Evolutionary conservation across 2,797 vertebrate genomes (phyloP), one percentile per base, ranked within the genome.

Genomic region (Apogon hyalosoma): DNA sequence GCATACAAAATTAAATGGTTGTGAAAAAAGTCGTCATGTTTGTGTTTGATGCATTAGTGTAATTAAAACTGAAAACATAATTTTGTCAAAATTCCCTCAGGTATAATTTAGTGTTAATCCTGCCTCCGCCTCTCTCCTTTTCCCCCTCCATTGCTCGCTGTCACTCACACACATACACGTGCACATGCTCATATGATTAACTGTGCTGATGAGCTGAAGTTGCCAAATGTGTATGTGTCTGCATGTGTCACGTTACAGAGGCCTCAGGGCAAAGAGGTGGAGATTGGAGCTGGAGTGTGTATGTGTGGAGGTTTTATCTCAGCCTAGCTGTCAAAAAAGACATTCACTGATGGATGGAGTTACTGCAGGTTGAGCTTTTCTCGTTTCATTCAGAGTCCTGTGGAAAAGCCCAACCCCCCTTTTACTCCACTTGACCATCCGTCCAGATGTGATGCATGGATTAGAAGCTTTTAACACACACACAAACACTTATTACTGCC

Each of bases 11-110:
- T 91, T 89, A 91, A 90, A 90, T 88, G 84, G 76, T 83, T 89
- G 73, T 81, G 33, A 78, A 79, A 68, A 54, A 62, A 58, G 36
- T 74, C 43, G 50, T 71, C 55, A 62, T 80, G 80, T 88, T 85
- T 89, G 64, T 80, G 69, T 84, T 80, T 74, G 72, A 85, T 92
- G 79, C 90, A 91, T 93, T 92, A 91, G 79, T 88, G 81, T 91
- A 89, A 92, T 93, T 91, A 90, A 91, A 92, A 79, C 70, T 86
- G 82, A 83, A 90, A 88, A 86, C 59, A 83, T 77, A n/a, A 87
- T 88, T 90, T 91, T 78, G 75, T 67, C 82, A 79, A 87, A 88
- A 91, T 85, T 91, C 86, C 84, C 86, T 81, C 84, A 83, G 90
- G 88, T 90, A 74, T 88, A 89, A 87, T 90, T 90, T 85, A 55